A percentile compares a stretch with the other conserved stretches of the same genome.
phyloP scores from a whole-genome alignment of 2,888 invertebrate genomes.

The Cheilosia soror region DNA sequence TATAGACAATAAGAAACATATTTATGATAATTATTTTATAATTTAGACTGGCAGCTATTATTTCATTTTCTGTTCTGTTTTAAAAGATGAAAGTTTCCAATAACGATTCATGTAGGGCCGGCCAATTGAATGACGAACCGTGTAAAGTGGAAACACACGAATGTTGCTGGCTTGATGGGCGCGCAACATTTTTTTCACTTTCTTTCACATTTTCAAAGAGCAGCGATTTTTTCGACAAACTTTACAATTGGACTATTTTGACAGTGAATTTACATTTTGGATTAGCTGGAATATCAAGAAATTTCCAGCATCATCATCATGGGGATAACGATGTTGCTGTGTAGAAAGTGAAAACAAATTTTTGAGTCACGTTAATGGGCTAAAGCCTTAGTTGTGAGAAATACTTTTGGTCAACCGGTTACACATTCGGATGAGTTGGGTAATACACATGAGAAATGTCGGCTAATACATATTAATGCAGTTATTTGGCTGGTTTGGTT shows the following conservation, averaged over 20 bases:
- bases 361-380: slow-evolving; percentile 31
- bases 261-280: not conserved
- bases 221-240: not conserved
- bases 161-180: slow-evolving; percentile 4
- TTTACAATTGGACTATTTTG: not conserved
- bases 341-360: slow-evolving; percentile 52
- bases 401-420: slow-evolving; percentile 22
- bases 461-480: slow-evolving; percentile 30
- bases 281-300: slow-evolving; percentile 9
- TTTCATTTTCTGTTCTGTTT: not conserved
- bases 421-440: slow-evolving; percentile 16
- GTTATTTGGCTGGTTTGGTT: not conserved
- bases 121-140: not conserved
- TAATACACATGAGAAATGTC: slow-evolving; percentile 25
- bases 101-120: slow-evolving; percentile 2
- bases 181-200: slow-evolving; percentile 31
- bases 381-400: slow-evolving; percentile 8
- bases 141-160: not conserved
- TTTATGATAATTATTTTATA: slow-evolving; percentile 12
- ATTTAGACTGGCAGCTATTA: not conserved
- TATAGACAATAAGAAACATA: not conserved
- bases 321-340: not conserved
- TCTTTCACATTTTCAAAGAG: slow-evolving; percentile 3
- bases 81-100: slow-evolving; percentile 35
- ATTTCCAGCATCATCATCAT: slow-evolving; percentile 24